These are phyloP conservation scores for Crambe crambe DNA, from an alignment of 37 sponge, comb jelly and placozoan species.

Conservation along the genomic window DNA sequence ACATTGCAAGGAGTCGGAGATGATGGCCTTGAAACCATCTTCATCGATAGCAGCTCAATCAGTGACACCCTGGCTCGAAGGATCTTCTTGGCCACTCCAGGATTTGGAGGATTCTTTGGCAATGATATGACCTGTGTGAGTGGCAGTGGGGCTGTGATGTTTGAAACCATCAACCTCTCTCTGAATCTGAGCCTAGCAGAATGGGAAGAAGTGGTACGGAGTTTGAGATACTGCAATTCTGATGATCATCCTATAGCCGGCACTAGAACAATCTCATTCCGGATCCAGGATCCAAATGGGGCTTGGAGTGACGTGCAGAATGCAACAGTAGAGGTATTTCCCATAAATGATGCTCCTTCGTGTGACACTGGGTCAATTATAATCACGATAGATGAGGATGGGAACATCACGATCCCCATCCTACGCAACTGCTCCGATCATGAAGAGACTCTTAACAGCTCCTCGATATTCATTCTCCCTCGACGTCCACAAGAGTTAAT, in stretches of 20 bases:
- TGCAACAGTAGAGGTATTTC: conserved; percentile 49
- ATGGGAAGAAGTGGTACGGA: conserved; percentile 50
- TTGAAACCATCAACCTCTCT: conserved; percentile 21
- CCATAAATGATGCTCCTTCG: conserved; percentile 77
- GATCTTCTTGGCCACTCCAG: not conserved
- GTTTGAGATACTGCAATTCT: conserved; percentile 83
- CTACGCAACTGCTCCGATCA: conserved; percentile 71
- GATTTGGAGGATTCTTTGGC: conserved; percentile 18
- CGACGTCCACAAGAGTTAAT: conserved; percentile 45
- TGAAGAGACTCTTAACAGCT: conserved; percentile 68
- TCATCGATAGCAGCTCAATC: conserved; percentile 48
- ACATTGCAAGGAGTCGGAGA: conserved; percentile 51
- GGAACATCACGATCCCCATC: conserved; percentile 59
- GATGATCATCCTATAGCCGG: conserved; percentile 74
- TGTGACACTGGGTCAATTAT: not conserved
- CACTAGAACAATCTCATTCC: conserved; percentile 59
- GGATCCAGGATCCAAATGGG: conserved; percentile 60
- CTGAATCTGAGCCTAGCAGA: conserved; percentile 36
- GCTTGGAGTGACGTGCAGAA: conserved; percentile 51
- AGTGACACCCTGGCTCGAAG: not conserved
- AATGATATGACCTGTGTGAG: conserved; percentile 32
- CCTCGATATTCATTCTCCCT: conserved; percentile 45
- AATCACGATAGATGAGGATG: conserved; percentile 67
- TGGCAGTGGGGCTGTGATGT: not conserved
- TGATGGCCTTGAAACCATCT: conserved; percentile 63